A percentile compares a stretch with the other conserved stretches of the same genome.
phyloP scores from a whole-genome alignment of 1,140 invertebrate genomes.

The Drosophila miranda region DNA sequence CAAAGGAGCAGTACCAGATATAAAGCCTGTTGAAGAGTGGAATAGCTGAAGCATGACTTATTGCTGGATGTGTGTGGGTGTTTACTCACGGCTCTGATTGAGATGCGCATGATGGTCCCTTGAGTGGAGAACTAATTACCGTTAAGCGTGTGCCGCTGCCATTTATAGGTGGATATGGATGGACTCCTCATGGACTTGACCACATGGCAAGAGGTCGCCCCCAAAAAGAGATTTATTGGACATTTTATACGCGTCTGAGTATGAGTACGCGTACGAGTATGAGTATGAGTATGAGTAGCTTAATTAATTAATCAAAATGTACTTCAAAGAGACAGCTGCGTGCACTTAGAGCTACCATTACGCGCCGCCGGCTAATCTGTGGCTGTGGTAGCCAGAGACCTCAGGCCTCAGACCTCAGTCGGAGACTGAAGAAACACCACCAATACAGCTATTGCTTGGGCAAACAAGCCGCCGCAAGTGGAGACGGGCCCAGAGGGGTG shows the following conservation, averaged over 20 bases:
- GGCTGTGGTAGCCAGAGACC: background rate
- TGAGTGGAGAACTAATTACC: slow-evolving; percentile 55
- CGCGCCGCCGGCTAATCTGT: slow-evolving; percentile 59
- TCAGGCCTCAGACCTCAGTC: too few species aligned
- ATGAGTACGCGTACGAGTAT: background rate
- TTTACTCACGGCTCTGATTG: slow-evolving; percentile 12
- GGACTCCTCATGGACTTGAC: slow-evolving; percentile 29
- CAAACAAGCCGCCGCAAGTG: too few species aligned
- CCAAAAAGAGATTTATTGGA: slow-evolving; percentile 34
- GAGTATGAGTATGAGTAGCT: background rate
- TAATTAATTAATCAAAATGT: slow-evolving; percentile 73
- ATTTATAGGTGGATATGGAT: slow-evolving; percentile 41
- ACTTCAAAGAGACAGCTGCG: slow-evolving; percentile 49
- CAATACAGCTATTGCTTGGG: too few species aligned
- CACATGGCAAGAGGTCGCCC: slow-evolving; percentile 23
- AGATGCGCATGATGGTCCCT: slow-evolving; percentile 47
- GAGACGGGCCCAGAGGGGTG: background rate
- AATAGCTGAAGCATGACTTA: background rate
- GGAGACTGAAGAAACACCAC: background rate
- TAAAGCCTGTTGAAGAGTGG: slow-evolving; percentile 6
- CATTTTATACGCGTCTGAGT: slow-evolving; percentile 9
- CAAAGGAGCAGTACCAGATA: slow-evolving; percentile 20
- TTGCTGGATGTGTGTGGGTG: background rate
- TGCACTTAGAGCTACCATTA: slow-evolving; percentile 69
- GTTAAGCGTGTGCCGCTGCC: slow-evolving; percentile 28